Evolutionary conservation across 2,113 vertebrate genomes (phyloP).

Genomic region (Dipodomys stephensi): DNA sequence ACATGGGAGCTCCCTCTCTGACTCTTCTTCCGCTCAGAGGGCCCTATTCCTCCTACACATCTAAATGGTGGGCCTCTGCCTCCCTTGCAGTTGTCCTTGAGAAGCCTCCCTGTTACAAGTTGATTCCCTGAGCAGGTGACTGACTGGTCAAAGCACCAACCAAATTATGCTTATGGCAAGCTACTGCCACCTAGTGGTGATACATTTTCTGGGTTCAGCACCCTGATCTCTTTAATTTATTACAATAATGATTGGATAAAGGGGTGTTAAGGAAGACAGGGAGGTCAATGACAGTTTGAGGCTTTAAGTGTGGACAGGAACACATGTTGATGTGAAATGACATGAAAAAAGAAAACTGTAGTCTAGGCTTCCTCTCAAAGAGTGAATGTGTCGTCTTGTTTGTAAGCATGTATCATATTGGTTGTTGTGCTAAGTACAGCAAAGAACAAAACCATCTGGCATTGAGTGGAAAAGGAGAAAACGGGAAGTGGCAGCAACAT

Average conservation of each 20-base stretch:
- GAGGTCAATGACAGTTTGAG: neutral
- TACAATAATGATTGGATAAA: neutral
- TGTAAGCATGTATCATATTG: neutral
- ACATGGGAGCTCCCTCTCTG: neutral
- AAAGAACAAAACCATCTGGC: neutral
- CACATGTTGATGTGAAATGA: neutral
- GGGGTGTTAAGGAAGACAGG: neutral
- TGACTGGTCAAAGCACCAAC: neutral
- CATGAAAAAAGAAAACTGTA: neutral
- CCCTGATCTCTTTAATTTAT: neutral
- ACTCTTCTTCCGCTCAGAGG: accelerated
- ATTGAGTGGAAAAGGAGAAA: neutral
- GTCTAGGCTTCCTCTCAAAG: neutral
- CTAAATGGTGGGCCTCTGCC: too few species aligned
- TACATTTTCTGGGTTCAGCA: neutral
- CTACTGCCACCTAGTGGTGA: neutral
- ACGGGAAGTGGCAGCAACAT: neutral
- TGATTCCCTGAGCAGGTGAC: neutral
- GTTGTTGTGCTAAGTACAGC: neutral
- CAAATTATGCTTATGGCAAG: neutral
- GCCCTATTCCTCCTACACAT: neutral
- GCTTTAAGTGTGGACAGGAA: neutral
- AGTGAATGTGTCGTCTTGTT: neutral
- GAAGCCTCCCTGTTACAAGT: neutral
- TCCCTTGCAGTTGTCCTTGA: neutral